Evolutionary conservation across 2,888 invertebrate genomes (phyloP), one percentile per base, ranked within the genome.

Genomic region (Apotomis betuletana): DNA sequence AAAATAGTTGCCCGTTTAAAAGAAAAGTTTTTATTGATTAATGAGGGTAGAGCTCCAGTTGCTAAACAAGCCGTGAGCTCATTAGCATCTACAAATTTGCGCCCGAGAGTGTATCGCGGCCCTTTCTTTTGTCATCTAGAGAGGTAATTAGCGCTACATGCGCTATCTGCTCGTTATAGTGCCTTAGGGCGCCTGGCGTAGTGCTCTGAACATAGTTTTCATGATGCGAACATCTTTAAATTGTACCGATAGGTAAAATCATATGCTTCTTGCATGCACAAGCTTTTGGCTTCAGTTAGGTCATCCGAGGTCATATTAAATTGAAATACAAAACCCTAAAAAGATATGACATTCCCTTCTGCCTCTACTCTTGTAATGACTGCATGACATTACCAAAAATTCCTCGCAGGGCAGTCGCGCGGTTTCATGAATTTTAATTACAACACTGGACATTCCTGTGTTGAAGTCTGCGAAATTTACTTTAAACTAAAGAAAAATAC

Each of bases 61-160:
- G 84, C 74, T 83, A 83, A 90, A 89, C 86, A 85, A 89, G 83
- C 83, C 88, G 87, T 88, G 77, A 76, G 79, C 85, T 86, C 84
- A 87, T 90, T 90, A 88, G 78, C 83, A 84, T 83, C 77, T 70
- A 74, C 75, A 46, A 46, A 54, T 57, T 27, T 46, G 13, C 46
- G 69, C 59, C 58, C 74, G 74, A 75, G 80, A 80, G 77, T 79
- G 78, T 79, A 75, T 67, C 61, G 76, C 67, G 74, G 75, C 82
- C 82, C 82, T 78, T 67, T 67, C 55, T 72, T 71, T 52, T 71
- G 57, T 44, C 58, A 58, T 71, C 27, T 41, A 13, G 13, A 15
- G 15, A 44, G 12, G 61, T 44, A 46, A 70, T 60, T 70, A 49
- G 65, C 13, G 55, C 46, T 55, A 55, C 49, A 27, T 13, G 4